Evolutionary conservation across 2,888 invertebrate genomes (phyloP).

Genomic region (Rotaria sp.): DNA sequence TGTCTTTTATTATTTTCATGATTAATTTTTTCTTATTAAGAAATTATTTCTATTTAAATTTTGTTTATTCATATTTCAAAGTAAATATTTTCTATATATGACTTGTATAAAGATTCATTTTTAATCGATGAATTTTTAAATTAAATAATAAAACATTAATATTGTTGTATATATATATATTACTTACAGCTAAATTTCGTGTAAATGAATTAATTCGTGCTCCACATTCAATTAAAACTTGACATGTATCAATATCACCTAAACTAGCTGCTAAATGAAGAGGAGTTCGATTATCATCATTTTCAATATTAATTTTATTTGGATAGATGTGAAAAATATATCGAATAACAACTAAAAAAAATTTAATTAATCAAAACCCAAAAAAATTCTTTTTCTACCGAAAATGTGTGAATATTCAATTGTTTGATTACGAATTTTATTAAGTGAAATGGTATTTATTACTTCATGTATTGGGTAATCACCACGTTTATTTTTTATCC

Average conservation of each 20-base stretch:
- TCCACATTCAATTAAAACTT: constrained; percentile 57
- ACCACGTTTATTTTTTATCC: constrained; percentile 82
- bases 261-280: constrained; percentile 86
- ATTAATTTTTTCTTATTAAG: no score
- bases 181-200: constrained; percentile 47
- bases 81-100: no score
- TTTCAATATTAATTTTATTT: constrained; percentile 72
- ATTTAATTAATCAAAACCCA: no score
- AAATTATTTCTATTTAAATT: no score
- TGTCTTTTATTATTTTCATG: no score
- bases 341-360: not conserved
- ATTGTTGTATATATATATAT: not conserved
- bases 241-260: constrained; percentile 86
- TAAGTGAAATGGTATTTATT: not conserved
- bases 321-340: constrained; percentile 54
- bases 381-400: not conserved
- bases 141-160: no score
- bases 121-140: not conserved
- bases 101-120: not conserved
- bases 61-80: no score
- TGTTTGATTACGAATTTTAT: not conserved
- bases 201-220: constrained; percentile 27
- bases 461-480: constrained; percentile 93
- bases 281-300: constrained; percentile 83
- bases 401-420: not conserved